Conservation (phyloP, 2,888 invertebrate species). For the Acholoe squamosa region DNA sequence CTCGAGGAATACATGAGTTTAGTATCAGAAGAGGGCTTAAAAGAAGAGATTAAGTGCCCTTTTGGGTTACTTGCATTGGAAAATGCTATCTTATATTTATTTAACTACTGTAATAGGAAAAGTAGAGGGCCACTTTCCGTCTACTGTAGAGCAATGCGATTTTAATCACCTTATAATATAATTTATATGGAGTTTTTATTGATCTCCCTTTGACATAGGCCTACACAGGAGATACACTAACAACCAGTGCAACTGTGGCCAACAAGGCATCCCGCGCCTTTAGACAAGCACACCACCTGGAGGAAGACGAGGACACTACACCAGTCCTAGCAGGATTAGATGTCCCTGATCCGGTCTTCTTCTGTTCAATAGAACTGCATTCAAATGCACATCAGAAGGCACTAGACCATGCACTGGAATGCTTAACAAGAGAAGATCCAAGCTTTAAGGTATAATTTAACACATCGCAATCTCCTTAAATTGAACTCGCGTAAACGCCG, state of each 20-base stretch:
- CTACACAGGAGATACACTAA: conserved; percentile 85
- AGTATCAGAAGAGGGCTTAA: too few relatives aligned
- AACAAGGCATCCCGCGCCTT: conserved; percentile 70
- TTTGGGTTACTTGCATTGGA: too few relatives aligned
- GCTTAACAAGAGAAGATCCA: conserved; percentile 95
- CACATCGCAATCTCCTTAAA: neutral
- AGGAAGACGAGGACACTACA: conserved; percentile 50
- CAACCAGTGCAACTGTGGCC: conserved; percentile 72
- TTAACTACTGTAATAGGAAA: too few relatives aligned
- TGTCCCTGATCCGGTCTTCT: conserved; percentile 97
- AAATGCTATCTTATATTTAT: too few relatives aligned
- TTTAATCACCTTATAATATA: too few relatives aligned
- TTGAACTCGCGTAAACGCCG: neutral
- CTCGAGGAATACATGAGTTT: too few relatives aligned
- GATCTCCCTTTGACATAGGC: conserved; percentile 80
- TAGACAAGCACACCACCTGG: conserved; percentile 27
- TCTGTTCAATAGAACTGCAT: conserved; percentile 97
- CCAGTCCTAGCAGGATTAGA: conserved; percentile 86
- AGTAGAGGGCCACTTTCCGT: too few relatives aligned
- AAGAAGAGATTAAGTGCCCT: too few relatives aligned
- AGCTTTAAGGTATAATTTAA: conserved; percentile 73
- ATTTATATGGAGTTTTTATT: too few relatives aligned
- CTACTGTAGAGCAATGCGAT: too few relatives aligned
- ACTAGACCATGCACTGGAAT: conserved; percentile 91
- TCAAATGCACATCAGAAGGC: conserved; percentile 89